phyloP scores from a whole-genome alignment of 1,140 invertebrate genomes.

The Eupeodes corollae region DNA sequence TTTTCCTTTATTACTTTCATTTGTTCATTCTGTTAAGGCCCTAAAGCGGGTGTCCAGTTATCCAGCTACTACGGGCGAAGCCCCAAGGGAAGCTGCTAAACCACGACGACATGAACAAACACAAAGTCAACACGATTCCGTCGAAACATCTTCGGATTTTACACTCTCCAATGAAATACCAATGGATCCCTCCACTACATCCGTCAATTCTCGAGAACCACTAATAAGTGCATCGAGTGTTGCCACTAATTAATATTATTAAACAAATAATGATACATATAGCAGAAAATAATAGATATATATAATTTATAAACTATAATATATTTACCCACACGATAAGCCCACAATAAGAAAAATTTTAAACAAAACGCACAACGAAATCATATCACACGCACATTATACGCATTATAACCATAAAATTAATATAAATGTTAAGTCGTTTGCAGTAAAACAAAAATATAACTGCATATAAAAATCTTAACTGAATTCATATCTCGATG shows the following conservation, averaged over 20 bases:
- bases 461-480: too few relatives aligned
- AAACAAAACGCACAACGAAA: too few relatives aligned
- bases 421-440: too few relatives aligned
- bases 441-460: too few relatives aligned
- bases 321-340: too few relatives aligned
- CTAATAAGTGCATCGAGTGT: constrained; percentile 28
- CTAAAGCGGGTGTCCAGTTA: constrained; percentile 34
- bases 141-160: constrained; percentile 30
- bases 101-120: constrained; percentile 40
- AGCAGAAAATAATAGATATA: too few relatives aligned
- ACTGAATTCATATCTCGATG: too few relatives aligned
- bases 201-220: constrained; percentile 32
- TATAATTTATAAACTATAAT: too few relatives aligned
- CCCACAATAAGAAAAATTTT: too few relatives aligned
- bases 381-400: too few relatives aligned
- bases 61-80: constrained; percentile 25
- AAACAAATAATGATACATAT: too few relatives aligned
- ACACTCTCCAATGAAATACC: constrained; percentile 24
- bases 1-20: neutral
- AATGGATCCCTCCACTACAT: constrained; percentile 33
- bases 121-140: constrained; percentile 41
- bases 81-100: constrained; percentile 19
- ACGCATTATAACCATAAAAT: too few relatives aligned
- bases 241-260: constrained; percentile 12
- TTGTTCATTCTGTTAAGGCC: constrained; percentile 10